These are phyloP conservation scores for Andrena marginata DNA, from an alignment of 2,888 invertebrate species.

Conservation along the genomic window DNA sequence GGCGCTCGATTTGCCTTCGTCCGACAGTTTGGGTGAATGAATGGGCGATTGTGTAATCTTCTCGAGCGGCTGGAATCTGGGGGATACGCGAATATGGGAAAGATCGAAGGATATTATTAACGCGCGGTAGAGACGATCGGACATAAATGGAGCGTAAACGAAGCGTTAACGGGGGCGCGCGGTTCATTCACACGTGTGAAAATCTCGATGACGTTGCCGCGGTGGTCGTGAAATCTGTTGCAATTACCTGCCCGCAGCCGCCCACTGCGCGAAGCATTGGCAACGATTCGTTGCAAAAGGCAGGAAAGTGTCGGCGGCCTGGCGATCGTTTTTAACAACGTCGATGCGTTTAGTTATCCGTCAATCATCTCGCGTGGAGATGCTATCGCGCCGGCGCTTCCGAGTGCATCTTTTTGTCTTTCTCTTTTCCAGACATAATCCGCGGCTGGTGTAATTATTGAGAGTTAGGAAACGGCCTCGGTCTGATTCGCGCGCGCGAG, in stretches of 20 bases:
- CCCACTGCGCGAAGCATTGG: conserved; percentile 68
- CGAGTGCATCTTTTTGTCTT: background rate
- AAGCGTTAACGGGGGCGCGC: conserved; percentile 34
- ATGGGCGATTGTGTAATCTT: too few species aligned
- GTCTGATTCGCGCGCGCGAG: conserved; percentile 56
- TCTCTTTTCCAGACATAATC: conserved; percentile 26
- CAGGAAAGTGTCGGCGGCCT: conserved; percentile 71
- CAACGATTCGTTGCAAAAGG: conserved; percentile 68
- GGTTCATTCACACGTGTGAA: conserved; percentile 41
- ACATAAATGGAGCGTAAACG: background rate
- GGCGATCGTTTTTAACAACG: conserved; percentile 26
- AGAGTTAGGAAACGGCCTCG: conserved; percentile 57
- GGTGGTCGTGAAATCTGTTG: conserved; percentile 59
- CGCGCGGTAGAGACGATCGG: background rate
- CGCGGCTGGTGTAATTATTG: conserved; percentile 46
- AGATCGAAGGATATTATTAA: background rate
- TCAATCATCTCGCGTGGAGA: conserved; percentile 34
- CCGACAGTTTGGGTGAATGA: background rate
- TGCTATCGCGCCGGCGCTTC: conserved; percentile 24
- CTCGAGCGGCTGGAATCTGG: too few species aligned
- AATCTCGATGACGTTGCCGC: conserved; percentile 38
- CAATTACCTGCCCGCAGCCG: conserved; percentile 60
- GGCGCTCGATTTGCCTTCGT: background rate
- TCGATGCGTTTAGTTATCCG: conserved; percentile 43
- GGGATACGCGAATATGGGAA: too few species aligned